Base-by-base conservation (phyloP, 2,797 vertebrate species). In the Furcifer pardalis region DNA sequence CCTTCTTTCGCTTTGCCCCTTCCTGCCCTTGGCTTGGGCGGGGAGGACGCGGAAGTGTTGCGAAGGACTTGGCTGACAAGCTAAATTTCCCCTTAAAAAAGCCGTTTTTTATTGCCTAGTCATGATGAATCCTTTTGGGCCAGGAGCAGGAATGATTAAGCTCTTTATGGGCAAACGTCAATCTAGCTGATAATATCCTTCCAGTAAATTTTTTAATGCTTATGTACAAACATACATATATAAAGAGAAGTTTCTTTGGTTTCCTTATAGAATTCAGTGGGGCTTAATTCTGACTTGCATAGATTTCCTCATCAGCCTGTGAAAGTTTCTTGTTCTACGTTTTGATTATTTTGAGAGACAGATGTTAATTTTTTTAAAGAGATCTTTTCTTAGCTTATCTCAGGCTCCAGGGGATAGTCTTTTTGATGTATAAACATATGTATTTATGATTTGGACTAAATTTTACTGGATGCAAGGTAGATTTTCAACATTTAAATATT, bases 41-140 rank as follows among this genome's bases (percentile, higher is more conserved):
- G 52, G 27, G 63, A 35, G 49, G 37, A n/a, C 40, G 25, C 12
- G 56, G 56, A 37, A n/a, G 4, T 15, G 30, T 35, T 19, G 37
- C 30, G 19, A 15, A 30, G 73, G 60, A 5, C n/a, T 37, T 19
- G 13, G 12, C 40, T 75, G 81, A 9, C 81, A 25, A 4, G 66
- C 81, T 84, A 84, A 80, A 87, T 84, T 84, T 76, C 76, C 63
- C 25, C n/a, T 49, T 1, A 27, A 62, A 27, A 62, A 62, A 52
- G 56, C 42, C 10, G 72, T 75, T 80, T 71, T 27, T 23, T 76
- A 56, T 77, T 84, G 86, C 77, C 21, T 30, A 71, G 52, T 71
- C 86, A 42, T 76, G 56, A 69, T 63, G 71, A 69, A 40, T 60
- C 62, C 63, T 23, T 69, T 62, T 62, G 62, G 37, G 8, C 21